phyloP scores from a whole-genome alignment of 2,888 invertebrate genomes.

The Drosophila fulvimacula region DNA sequence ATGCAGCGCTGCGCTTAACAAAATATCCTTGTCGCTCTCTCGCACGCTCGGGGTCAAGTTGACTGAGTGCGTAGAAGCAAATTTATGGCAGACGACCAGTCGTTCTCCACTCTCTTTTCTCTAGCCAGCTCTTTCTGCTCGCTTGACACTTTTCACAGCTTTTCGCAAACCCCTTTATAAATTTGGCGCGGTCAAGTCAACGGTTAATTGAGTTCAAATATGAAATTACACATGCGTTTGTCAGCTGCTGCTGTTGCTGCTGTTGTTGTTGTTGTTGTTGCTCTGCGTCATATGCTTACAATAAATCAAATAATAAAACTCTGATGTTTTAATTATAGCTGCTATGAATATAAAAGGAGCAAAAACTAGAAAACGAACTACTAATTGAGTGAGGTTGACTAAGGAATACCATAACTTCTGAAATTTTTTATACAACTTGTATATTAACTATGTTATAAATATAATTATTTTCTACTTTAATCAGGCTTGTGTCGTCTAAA shows the following conservation, averaged over 20 bases:
- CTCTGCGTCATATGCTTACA: constrained; percentile 32
- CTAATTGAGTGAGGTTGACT: background rate
- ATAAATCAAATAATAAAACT: constrained; percentile 72
- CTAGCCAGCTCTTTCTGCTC: too few species aligned
- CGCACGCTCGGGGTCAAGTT: constrained; percentile 64
- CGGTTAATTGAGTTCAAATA: constrained; percentile 76
- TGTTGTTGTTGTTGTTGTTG: constrained; percentile 20
- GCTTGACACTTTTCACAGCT: constrained; percentile 17
- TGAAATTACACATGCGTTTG: constrained; percentile 64
- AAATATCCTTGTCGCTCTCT: constrained; percentile 35
- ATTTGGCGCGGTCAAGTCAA: constrained; percentile 48
- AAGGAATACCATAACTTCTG: background rate
- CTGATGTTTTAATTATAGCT: constrained; percentile 70
- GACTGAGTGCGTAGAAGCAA: constrained; percentile 59
- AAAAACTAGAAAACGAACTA: background rate
- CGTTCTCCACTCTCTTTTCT: background rate
- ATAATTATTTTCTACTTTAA: background rate
- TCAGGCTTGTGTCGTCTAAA: background rate
- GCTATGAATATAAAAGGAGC: constrained; percentile 24
- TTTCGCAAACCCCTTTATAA: constrained; percentile 20
- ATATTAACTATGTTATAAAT: background rate
- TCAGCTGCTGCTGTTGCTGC: constrained; percentile 15
- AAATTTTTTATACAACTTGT: too few species aligned
- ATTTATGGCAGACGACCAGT: constrained; percentile 54
- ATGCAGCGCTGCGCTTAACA: constrained; percentile 65